These are phyloP conservation scores for Agriopis leucophaearia DNA, from an alignment of 2,888 invertebrate genomes.

Conservation along the genomic window DNA sequence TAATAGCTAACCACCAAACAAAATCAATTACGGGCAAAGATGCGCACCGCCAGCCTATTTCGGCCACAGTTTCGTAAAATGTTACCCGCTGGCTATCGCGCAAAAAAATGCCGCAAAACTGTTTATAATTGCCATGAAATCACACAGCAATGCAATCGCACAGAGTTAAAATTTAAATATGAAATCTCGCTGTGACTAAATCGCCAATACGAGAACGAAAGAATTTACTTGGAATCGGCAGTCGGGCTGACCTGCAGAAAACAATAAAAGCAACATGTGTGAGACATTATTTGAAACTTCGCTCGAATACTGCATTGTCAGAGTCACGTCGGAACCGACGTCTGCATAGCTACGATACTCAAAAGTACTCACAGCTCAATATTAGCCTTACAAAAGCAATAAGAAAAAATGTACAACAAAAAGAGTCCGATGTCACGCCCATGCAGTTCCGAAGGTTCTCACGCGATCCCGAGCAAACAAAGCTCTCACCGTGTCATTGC, in stretches of 20 bases:
- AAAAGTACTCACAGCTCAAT: slow-evolving; percentile 68
- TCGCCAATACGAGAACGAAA: slow-evolving; percentile 2
- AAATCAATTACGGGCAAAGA: slow-evolving; percentile 56
- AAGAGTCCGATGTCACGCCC: slow-evolving; percentile 83
- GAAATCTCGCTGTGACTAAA: slow-evolving; percentile 25
- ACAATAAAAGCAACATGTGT: slow-evolving; percentile 63
- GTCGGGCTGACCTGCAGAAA: slow-evolving; percentile 37
- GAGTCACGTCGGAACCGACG: slow-evolving; percentile 74
- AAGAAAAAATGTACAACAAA: slow-evolving; percentile 67
- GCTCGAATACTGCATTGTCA: slow-evolving; percentile 70
- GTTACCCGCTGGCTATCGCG: slow-evolving; percentile 33
- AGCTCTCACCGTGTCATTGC: slow-evolving; percentile 68
- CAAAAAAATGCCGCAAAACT: slow-evolving; percentile 50
- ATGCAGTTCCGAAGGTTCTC: slow-evolving; percentile 83
- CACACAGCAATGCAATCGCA: slow-evolving; percentile 43
- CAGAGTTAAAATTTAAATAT: slow-evolving; percentile 25
- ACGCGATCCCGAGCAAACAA: slow-evolving; percentile 82
- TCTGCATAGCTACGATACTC: slow-evolving; percentile 70
- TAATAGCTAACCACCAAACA: slow-evolving; percentile 56
- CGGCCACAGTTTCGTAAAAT: slow-evolving; percentile 50
- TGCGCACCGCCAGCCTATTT: slow-evolving; percentile 47
- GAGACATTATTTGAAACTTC: slow-evolving; percentile 54
- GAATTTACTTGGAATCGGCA: slow-evolving; percentile 17
- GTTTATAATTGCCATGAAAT: slow-evolving; percentile 53
- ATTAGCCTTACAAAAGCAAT: slow-evolving; percentile 73